Conservation (phyloP, 2,888 invertebrate species). For the Allolobophora icterica region DNA sequence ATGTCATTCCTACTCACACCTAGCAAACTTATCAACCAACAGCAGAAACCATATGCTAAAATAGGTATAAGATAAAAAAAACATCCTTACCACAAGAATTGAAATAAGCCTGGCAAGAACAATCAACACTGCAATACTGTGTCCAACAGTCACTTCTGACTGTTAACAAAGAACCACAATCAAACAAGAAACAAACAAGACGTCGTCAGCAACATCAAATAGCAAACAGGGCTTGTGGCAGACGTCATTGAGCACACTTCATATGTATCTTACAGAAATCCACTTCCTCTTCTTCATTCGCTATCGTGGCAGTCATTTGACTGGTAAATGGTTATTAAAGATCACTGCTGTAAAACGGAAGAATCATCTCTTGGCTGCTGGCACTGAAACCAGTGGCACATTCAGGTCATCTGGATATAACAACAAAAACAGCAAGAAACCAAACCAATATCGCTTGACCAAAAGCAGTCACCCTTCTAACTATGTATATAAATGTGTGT, state of each 20-base stretch:
- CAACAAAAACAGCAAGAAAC: neutral
- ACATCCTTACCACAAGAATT: neutral
- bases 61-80: neutral
- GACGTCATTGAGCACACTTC: constrained; percentile 1
- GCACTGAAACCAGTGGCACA: neutral
- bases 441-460: neutral
- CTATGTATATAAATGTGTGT: neutral
- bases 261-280: neutral
- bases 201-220: neutral
- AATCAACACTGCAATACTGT: neutral
- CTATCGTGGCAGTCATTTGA: neutral
- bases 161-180: neutral
- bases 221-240: neutral
- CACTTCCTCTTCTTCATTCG: neutral
- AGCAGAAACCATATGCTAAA: too few relatives aligned
- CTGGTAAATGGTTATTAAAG: neutral
- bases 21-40: too few relatives aligned
- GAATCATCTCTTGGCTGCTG: neutral
- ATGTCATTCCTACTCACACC: too few relatives aligned
- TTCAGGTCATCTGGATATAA: neutral
- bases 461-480: neutral
- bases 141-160: neutral
- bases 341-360: neutral
- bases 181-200: neutral
- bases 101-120: neutral